Evolutionary conservation across 1,140 invertebrate genomes (phyloP), one percentile per base, ranked within the genome.

Genomic region (Brachionus koreanus): DNA sequence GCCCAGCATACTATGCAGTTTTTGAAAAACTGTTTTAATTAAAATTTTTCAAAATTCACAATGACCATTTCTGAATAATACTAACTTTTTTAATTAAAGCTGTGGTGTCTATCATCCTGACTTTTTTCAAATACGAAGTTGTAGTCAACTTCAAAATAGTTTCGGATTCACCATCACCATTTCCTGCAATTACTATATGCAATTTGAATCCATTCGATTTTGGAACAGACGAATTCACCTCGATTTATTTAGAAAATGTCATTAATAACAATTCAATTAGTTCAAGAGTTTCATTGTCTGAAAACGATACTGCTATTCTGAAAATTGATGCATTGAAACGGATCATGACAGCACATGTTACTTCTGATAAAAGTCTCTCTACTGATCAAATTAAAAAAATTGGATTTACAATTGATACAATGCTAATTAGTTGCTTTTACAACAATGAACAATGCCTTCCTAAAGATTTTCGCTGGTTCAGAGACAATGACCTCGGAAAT

Each of bases 171-270:
- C 39, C 37, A 49, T 23, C 69, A 4, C 33, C 29, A 42, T 74
- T 74, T 74, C 69, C 69, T 5, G 69, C 69, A n/a, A 42, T 74
- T 10, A 74, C 69, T 2, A 74, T 74, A 10, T 74, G 69, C n/a
- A 74, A 74, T 49, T 25, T 74, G 12, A 74, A 74, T 12, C 43
- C 69, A 25, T 42, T 74, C 13, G 43, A 74, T 33, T n/a, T 49
- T 6, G 39, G n/a, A 10, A 39, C n/a, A 25, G 37, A 42, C 4
- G 42, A 74, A 12, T 29, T 10, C 2, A 65, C 61, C 2, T 23
- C 23, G 9, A n/a, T 10, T 29, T 65, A 65, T 29, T 29, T 65
- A 6, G 42, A 74, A 6, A 42, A 19, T 10, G 25, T 42, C 7
- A 3, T 43, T 1, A 25, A 42, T 1, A 6, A 10, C 3, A 42